Percentiles rank a stretch among this genome's conserved stretches.
phyloP scores from a whole-genome alignment of 2,113 vertebrate species.

The Cebidichthys violaceus region DNA sequence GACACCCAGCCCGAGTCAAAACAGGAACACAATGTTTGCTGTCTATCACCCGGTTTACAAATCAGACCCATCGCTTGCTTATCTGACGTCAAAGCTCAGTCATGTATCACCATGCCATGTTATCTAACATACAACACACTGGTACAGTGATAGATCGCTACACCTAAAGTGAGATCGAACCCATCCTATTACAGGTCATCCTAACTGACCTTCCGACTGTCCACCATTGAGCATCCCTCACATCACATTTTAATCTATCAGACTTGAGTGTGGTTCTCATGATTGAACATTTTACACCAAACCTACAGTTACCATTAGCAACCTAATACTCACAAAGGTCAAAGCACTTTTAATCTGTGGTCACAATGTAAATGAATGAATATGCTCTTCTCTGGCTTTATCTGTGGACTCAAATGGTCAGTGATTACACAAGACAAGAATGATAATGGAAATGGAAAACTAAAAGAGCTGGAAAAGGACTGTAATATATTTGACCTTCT shows the following conservation, averaged over 20 bases:
- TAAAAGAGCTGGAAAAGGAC: not conserved
- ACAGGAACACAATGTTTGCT: not conserved
- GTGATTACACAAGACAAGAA: not conserved
- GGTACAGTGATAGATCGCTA: slow-evolving; percentile 13
- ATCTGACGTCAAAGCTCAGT: slow-evolving; percentile 3
- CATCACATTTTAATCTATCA: not conserved
- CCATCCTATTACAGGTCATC: not conserved
- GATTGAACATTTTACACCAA: not conserved
- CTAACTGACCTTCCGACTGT: not conserved
- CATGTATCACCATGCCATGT: not conserved
- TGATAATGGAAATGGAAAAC: not conserved
- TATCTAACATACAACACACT: slow-evolving; percentile 1
- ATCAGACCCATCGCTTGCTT: slow-evolving; percentile 1
- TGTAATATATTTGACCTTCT: slow-evolving; percentile 5
- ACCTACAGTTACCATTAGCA: not conserved
- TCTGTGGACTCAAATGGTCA: slow-evolving; percentile 1
- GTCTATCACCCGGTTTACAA: not conserved
- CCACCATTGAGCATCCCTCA: not conserved
- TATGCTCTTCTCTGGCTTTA: slow-evolving; percentile 6
- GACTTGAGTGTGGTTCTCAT: not conserved
- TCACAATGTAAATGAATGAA: not conserved
- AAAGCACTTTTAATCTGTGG: not conserved
- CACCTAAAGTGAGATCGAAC: not conserved
- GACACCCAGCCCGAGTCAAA: not conserved
- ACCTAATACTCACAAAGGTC: not conserved